These are phyloP conservation scores for Micrasema minimum DNA, from an alignment of 1,140 invertebrate genomes.

Conservation along the genomic window DNA sequence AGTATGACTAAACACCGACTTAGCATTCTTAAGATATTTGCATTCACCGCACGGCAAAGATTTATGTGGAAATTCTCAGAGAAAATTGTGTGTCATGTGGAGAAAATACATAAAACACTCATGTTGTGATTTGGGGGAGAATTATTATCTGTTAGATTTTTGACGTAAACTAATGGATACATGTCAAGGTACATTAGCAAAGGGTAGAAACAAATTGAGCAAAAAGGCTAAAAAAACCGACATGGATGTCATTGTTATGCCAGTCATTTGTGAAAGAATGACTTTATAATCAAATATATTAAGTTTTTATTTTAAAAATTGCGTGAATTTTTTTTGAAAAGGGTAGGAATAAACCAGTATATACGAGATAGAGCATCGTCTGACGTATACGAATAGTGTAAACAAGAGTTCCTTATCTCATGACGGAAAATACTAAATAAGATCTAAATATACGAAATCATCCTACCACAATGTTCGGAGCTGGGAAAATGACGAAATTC, in stretches of 20 bases:
- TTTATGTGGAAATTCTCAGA: slow-evolving; percentile 1
- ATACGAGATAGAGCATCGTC: too few species aligned
- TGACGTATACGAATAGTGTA: background rate
- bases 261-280: background rate
- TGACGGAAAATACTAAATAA: slow-evolving; percentile 4
- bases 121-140: background rate
- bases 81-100: slow-evolving; percentile 2
- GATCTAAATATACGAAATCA: slow-evolving; percentile 20
- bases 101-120: slow-evolving; percentile 1
- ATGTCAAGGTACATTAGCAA: background rate
- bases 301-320: too few species aligned
- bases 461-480: slow-evolving; percentile 5
- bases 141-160: background rate
- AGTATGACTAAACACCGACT: slow-evolving; percentile 15
- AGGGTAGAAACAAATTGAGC: background rate
- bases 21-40: slow-evolving; percentile 8
- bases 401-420: slow-evolving; percentile 23
- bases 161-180: background rate
- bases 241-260: too few species aligned
- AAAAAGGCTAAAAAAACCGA: too few species aligned
- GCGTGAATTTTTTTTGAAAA: too few species aligned
- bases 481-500: background rate
- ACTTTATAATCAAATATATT: background rate
- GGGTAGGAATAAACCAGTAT: too few species aligned
- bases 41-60: slow-evolving; percentile 5